Percentiles rank a stretch among this genome's conserved stretches.
These are phyloP conservation scores for Lottia scabra DNA, from an alignment of 2,888 invertebrate genomes.

Conservation along the genomic window DNA sequence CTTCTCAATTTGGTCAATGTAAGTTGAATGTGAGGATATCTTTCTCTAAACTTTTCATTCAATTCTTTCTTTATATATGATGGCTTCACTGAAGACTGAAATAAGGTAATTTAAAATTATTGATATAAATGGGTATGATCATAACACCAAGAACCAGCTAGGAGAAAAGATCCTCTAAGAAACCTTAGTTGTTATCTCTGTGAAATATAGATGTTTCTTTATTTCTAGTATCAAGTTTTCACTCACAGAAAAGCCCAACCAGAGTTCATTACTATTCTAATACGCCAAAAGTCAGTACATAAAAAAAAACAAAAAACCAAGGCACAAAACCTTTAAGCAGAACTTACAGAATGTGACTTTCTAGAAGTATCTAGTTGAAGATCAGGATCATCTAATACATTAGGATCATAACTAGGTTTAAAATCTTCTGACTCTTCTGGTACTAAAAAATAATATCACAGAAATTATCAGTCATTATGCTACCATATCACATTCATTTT, in stretches of 20 bases:
- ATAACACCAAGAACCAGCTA: too few species aligned
- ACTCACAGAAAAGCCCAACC: too few species aligned
- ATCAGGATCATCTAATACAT: slow-evolving; percentile 89
- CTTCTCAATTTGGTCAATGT: slow-evolving; percentile 96
- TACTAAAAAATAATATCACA: slow-evolving; percentile 17
- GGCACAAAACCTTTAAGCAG: too few species aligned
- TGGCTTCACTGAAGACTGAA: slow-evolving; percentile 90
- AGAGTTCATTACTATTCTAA: too few species aligned
- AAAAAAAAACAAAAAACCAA: too few species aligned
- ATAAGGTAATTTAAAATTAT: slow-evolving; percentile 1
- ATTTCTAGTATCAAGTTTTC: too few species aligned
- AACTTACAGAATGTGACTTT: background rate
- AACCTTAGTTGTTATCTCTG: too few species aligned
- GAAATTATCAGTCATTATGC: background rate
- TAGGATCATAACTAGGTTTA: slow-evolving; percentile 79
- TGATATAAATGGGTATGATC: too few species aligned
- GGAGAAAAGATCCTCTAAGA: too few species aligned
- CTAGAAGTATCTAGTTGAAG: slow-evolving; percentile 67
- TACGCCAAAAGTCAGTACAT: too few species aligned
- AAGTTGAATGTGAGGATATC: slow-evolving; percentile 93
- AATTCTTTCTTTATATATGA: slow-evolving; percentile 95
- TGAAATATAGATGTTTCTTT: too few species aligned
- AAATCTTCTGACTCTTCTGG: slow-evolving; percentile 39
- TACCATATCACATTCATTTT: too few species aligned
- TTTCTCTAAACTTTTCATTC: slow-evolving; percentile 95